These are phyloP conservation scores for Catharus ustulatus DNA, from an alignment of 2,797 vertebrate species.

Conservation along the genomic window DNA sequence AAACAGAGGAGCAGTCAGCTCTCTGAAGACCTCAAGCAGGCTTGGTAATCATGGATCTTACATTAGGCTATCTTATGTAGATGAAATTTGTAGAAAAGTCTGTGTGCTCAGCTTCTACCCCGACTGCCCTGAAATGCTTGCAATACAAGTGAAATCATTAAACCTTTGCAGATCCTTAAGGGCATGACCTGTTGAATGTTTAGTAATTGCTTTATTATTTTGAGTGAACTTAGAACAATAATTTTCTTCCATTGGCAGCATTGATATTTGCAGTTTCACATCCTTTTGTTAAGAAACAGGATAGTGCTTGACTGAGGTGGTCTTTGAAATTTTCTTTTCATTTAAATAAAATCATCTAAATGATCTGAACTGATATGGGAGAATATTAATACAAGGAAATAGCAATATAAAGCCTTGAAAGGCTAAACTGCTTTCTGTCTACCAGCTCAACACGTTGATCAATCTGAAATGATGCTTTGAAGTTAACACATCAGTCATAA, in stretches of 20 bases:
- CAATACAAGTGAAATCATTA: background rate
- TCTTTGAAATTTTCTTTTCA: background rate
- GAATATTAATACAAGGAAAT: background rate
- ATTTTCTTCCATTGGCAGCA: background rate
- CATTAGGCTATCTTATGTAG: background rate
- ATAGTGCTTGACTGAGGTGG: background rate
- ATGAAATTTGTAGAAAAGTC: background rate
- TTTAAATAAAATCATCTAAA: background rate
- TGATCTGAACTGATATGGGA: background rate
- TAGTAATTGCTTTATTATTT: background rate
- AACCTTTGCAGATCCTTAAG: background rate
- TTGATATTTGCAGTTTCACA: background rate
- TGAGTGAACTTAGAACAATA: background rate
- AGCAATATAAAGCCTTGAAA: background rate
- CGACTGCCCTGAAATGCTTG: background rate
- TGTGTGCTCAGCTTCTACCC: background rate
- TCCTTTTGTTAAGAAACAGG: background rate
- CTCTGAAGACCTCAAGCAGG: background rate
- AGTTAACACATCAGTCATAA: background rate
- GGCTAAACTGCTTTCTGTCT: background rate
- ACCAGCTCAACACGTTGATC: background rate
- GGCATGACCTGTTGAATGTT: background rate
- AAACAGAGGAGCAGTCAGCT: background rate
- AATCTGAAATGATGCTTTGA: background rate
- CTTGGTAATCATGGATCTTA: background rate